These are phyloP conservation scores for Chaetorhynchus papuensis DNA, from an alignment of 2,113 vertebrate species.

Conservation along the genomic window DNA sequence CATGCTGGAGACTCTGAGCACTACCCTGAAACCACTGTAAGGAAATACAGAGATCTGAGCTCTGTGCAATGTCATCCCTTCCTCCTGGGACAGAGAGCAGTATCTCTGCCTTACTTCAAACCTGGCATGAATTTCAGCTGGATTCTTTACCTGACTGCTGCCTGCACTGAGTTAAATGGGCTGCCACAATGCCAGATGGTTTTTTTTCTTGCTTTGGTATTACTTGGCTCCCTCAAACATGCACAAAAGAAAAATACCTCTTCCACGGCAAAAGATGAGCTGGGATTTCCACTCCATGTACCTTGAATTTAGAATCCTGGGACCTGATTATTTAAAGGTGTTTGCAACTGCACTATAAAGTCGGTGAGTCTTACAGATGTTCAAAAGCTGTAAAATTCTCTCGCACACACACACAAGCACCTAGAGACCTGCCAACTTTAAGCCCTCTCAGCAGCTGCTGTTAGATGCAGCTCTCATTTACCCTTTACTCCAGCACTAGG, in stretches of 20 bases:
- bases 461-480: not conserved
- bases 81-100: not conserved
- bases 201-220: not conserved
- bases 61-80: not conserved
- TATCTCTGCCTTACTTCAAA: not conserved
- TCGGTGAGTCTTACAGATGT: not conserved
- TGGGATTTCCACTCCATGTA: constrained; percentile 9
- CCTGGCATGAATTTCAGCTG: not conserved
- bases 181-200: not conserved
- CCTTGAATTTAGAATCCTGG: not conserved
- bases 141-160: not conserved
- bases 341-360: not conserved
- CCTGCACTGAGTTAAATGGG: not conserved
- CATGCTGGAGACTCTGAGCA: not conserved
- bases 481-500: not conserved
- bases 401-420: not conserved
- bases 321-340: not conserved
- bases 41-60: not conserved
- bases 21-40: not conserved
- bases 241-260: not conserved
- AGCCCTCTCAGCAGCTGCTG: not conserved
- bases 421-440: not conserved
- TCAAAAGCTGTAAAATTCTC: constrained; percentile 9
- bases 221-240: not conserved
- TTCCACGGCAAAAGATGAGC: not conserved